Evolutionary conservation across 2,113 vertebrate species (phyloP).

Genomic region (Sander lucioperca): DNA sequence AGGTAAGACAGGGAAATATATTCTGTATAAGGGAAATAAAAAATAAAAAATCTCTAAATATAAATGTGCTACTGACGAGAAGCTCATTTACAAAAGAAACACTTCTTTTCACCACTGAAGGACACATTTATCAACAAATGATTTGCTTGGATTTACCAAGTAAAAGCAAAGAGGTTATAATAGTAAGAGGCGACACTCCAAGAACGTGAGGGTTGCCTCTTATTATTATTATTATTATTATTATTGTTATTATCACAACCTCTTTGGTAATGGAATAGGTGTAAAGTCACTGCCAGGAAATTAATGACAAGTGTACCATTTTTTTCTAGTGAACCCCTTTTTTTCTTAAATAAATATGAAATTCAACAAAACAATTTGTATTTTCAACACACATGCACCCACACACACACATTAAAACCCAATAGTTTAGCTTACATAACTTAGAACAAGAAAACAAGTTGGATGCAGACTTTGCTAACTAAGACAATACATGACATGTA

Average conservation of each 20-base stretch:
- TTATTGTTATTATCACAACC: too few relatives aligned
- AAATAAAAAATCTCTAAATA: neutral
- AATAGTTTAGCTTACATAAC: slow-evolving; percentile 65
- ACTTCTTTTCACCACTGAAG: slow-evolving; percentile 12
- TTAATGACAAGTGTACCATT: slow-evolving; percentile 28
- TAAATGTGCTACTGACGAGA: slow-evolving; percentile 16
- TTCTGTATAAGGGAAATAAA: neutral
- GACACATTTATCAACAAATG: neutral
- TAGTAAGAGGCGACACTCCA: too few relatives aligned
- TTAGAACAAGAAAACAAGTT: slow-evolving; percentile 25
- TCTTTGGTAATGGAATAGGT: neutral
- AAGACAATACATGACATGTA: neutral
- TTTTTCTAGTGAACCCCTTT: slow-evolving; percentile 14
- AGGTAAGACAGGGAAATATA: neutral
- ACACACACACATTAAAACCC: slow-evolving; percentile 30
- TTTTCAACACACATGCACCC: slow-evolving; percentile 28
- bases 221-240: too few relatives aligned
- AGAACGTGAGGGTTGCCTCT: too few relatives aligned
- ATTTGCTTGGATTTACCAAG: slow-evolving; percentile 10
- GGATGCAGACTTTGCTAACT: slow-evolving; percentile 16
- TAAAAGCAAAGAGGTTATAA: neutral
- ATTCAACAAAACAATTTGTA: slow-evolving; percentile 29
- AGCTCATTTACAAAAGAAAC: slow-evolving; percentile 23
- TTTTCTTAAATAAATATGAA: slow-evolving; percentile 71
- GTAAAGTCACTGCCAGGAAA: slow-evolving; percentile 23